phyloP scores from a whole-genome alignment of 2,888 invertebrate genomes.

The Laothoe populi region DNA sequence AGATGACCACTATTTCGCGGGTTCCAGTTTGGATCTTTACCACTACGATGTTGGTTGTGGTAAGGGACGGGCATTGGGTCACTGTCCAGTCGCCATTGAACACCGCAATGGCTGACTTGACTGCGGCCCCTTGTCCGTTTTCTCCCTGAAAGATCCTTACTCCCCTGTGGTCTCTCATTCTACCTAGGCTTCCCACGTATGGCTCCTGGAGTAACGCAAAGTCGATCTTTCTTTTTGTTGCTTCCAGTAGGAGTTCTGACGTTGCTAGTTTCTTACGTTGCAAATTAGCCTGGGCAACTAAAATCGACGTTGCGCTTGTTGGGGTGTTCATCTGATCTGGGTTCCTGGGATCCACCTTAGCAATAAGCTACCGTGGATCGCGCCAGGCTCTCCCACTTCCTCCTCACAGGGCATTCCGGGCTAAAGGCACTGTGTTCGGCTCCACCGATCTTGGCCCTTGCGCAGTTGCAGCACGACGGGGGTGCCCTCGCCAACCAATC shows the following conservation, averaged over 20 bases:
- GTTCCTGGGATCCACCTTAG: no score
- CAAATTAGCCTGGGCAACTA: not conserved
- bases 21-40: not conserved
- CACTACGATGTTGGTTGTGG: slow-evolving; percentile 17
- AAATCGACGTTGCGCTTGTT: not conserved
- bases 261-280: not conserved
- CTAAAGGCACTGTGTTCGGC: not conserved
- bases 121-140: not conserved
- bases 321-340: not conserved
- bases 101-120: slow-evolving; percentile 29
- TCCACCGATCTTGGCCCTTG: not conserved
- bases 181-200: slow-evolving; percentile 15
- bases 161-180: not conserved
- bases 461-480: not conserved
- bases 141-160: slow-evolving; percentile 26
- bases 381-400: not conserved
- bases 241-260: not conserved
- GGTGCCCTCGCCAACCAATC: not conserved
- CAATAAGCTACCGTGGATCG: not conserved
- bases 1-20: slow-evolving; percentile 24
- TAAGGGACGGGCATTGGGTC: not conserved
- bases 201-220: slow-evolving; percentile 28
- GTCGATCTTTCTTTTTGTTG: not conserved
- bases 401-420: not conserved
- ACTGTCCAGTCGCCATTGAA: slow-evolving; percentile 16